phyloP scores from a whole-genome alignment of 2,888 invertebrate genomes.

The Trissolcus brochymenae region DNA sequence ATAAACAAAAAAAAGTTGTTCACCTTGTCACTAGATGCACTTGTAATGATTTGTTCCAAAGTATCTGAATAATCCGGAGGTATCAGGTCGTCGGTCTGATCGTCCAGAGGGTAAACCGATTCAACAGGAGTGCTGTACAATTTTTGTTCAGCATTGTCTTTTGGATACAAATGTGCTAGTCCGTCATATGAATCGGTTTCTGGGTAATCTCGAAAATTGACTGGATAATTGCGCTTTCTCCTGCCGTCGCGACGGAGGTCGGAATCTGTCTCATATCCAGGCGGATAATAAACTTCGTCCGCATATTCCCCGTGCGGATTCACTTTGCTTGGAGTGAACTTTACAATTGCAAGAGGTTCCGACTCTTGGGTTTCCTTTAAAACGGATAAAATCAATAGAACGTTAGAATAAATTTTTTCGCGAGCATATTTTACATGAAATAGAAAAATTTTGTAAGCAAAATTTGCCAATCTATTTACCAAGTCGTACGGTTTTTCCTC shows the following conservation, averaged over 20 bases:
- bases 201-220: conserved; percentile 10
- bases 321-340: conserved; percentile 84
- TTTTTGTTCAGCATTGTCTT: conserved; percentile 11
- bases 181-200: conserved; percentile 18
- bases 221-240: conserved; percentile 37
- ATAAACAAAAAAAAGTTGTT: background rate
- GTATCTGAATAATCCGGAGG: conserved; percentile 10
- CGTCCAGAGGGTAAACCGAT: conserved; percentile 2
- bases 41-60: conserved; percentile 17
- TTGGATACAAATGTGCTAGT: conserved; percentile 23
- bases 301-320: conserved; percentile 84
- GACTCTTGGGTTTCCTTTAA: conserved; percentile 16
- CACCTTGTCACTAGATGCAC: conserved; percentile 5
- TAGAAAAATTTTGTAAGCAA: background rate
- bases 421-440: background rate
- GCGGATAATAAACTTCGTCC: conserved; percentile 89
- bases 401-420: background rate
- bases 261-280: conserved; percentile 60
- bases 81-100: conserved; percentile 1
- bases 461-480: no score
- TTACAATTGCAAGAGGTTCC: conserved; percentile 80
- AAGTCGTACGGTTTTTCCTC: conserved; percentile 2
- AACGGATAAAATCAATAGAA: conserved; percentile 2
- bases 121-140: conserved; percentile 19
- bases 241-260: conserved; percentile 29